Evolutionary conservation across 2,113 vertebrate species (phyloP), one percentile per base, ranked within the genome.

Genomic region (Desmodus rotundus): DNA sequence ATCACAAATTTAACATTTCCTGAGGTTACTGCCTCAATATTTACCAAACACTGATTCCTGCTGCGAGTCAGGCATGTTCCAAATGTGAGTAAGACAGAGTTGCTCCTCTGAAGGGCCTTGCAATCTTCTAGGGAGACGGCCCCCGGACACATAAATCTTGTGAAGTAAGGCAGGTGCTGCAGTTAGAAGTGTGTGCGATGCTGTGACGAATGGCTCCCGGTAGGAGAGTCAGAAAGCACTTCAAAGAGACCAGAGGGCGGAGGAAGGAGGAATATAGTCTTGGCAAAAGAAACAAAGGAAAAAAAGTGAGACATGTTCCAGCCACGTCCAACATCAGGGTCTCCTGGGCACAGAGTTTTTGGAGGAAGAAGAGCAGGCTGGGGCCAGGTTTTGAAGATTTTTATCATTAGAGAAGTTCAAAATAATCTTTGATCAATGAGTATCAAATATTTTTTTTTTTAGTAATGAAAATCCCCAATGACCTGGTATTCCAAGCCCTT

Each of bases 11-110:
- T 54, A 91, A 82, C 17, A 73, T 50, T 87, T 54, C 22, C 56
- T 87, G 47, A 56, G 95, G 54, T 67, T 47, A 67, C 33, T 91
- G 33, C 54, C 83, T 97, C 36, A 54, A 38, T 95, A 91, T 56
- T 96, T 94, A 91, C 58, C 38, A 83, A 89, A 61, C 28, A 63
- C 10, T 15, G 61, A 31, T 63, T 63, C 14, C 52, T 85, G 5
- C 43, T 81, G 1, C 65, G 31, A 87, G 41, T 50, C 67, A 88
- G 45, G 22, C 36, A 50, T 83, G 4, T n/a, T 65, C 28, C 4
- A 91, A 67, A 80, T 0, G 0, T 82, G 52, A 65, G 9, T 52
- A 45, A 93, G 47, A 85, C 13, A 67, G 24, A 38, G 1, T 45
- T 17, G 2, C 20, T 91, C 36, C 5, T 33, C 14, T n/a, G 19